Evolutionary conservation across 2,113 vertebrate genomes (phyloP).

Genomic region (Epinephelus cyanopodus): DNA sequence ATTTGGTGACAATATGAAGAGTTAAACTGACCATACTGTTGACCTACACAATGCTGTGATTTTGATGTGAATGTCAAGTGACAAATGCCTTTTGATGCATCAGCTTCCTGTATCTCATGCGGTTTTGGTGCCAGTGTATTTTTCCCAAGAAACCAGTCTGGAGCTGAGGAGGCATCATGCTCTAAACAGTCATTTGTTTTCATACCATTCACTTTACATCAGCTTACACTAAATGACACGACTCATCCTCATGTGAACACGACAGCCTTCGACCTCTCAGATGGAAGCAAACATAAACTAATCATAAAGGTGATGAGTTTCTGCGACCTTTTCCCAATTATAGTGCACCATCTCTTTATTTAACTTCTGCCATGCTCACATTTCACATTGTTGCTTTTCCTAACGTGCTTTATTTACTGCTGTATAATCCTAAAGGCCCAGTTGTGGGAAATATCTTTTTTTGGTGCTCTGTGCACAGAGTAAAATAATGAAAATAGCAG

Average conservation of each 20-base stretch:
- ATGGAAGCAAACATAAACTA: slow-evolving; percentile 42
- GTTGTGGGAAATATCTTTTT: slow-evolving; percentile 54
- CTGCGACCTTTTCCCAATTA: slow-evolving; percentile 20
- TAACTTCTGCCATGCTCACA: slow-evolving; percentile 13
- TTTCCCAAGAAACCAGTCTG: slow-evolving; percentile 4
- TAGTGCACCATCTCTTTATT: slow-evolving; percentile 10
- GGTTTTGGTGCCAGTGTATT: not conserved
- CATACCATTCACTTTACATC: not conserved
- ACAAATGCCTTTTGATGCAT: not conserved
- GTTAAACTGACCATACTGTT: not conserved
- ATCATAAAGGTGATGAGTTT: slow-evolving; percentile 36
- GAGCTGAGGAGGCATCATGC: not conserved
- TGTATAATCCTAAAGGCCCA: slow-evolving; percentile 11
- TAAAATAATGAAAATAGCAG: slow-evolving; percentile 53
- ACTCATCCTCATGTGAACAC: slow-evolving; percentile 54
- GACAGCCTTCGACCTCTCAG: slow-evolving; percentile 55
- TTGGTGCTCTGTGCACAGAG: slow-evolving; percentile 12
- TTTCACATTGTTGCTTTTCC: slow-evolving; percentile 52
- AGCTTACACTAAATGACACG: not conserved
- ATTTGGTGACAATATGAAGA: not conserved
- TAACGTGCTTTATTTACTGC: slow-evolving; percentile 28
- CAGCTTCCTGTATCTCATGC: not conserved
- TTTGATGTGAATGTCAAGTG: not conserved
- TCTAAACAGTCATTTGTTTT: slow-evolving; percentile 1
- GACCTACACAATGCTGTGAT: not conserved